Base-by-base conservation (phyloP, 2,888 invertebrate genomes). In the Drosophila falleni region DNA sequence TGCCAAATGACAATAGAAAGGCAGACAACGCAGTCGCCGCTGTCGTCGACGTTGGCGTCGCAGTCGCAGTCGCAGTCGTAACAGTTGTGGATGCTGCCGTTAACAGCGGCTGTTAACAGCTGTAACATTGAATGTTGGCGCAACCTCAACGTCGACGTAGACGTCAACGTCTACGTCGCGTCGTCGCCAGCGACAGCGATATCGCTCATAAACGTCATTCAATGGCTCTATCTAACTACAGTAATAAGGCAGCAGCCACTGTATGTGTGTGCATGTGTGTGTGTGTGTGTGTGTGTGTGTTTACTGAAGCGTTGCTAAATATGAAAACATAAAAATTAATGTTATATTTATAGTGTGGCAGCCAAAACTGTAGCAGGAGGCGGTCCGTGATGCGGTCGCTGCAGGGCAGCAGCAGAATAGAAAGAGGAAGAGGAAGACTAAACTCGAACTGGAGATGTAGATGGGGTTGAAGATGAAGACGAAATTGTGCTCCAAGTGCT, bases 261-360 rank as follows among this genome's bases (percentile, higher is more conserved):
- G 55, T 58, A 41, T 11, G 35, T 35, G 16, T 47, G 26, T 54
- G 39, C 26, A 53, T 47, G 63, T 63, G 60, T 44, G 60, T 65
- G 59, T 69, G 61, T 55, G 63, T 65, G 50, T 70, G 62, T 70
- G 69, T 72, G 56, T 75, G 81, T 74, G 78, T 77, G 84, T 65
- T 88, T 73, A 86, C 77, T 77, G 86, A 89, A 87, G 84, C 89
- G 89, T 84, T 72, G 68, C 84, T 84, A 84, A 89, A 85, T 85
- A 85, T 85, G 89, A 84, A 89, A 90, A 73, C 90, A 87, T 87
- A 87, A 87, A 87, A 87, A 89, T 89, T 90, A 87, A 87, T 87
- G 90, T 87, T 89, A 81, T 89, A 87, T 89, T 89, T 87, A 87
- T 88, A 87, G 86, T 88, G 88, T 84, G 86, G 88, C 86, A 72